Conservation (phyloP, 2,113 vertebrate genomes). For the Semicossyphus pulcher region DNA sequence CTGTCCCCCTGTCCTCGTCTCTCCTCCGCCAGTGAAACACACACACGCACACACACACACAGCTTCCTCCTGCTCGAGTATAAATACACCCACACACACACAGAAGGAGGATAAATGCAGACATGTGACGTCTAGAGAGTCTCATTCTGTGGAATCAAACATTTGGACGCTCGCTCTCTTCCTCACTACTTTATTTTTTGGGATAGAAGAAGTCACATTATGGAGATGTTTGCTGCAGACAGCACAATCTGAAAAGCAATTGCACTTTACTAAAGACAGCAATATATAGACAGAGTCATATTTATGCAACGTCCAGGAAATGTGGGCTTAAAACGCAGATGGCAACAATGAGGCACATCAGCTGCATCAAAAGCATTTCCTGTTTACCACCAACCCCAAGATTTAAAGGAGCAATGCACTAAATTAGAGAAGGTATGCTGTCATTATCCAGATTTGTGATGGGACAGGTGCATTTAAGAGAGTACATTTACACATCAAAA, state of each 20-base stretch:
- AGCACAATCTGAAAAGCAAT: constrained; percentile 72
- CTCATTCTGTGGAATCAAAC: constrained; percentile 50
- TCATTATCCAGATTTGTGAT: no score
- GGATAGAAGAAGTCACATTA: constrained; percentile 63
- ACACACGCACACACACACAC: constrained; percentile 12
- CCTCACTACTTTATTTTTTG: constrained; percentile 43
- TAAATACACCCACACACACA: constrained; percentile 43
- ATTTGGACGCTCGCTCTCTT: constrained; percentile 25
- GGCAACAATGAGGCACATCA: constrained; percentile 11
- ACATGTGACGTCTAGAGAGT: constrained; percentile 49
- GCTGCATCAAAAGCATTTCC: constrained; percentile 4
- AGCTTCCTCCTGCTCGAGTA: constrained; percentile 41
- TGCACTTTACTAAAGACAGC: constrained; percentile 60
- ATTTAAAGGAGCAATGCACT: constrained; percentile 18
- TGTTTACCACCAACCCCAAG: not conserved
- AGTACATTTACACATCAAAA: not conserved
- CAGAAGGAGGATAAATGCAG: constrained; percentile 21
- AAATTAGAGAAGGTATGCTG: not conserved
- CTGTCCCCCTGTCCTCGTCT: constrained; percentile 57
- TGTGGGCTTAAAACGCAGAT: constrained; percentile 21
- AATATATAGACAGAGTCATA: constrained; percentile 44
- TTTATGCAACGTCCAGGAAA: constrained; percentile 31
- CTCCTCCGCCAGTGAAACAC: constrained; percentile 45
- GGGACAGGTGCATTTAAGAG: not conserved
- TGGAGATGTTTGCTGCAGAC: constrained; percentile 61